Conservation (phyloP, 2,113 vertebrate genomes). For the Podiceps cristatus region DNA sequence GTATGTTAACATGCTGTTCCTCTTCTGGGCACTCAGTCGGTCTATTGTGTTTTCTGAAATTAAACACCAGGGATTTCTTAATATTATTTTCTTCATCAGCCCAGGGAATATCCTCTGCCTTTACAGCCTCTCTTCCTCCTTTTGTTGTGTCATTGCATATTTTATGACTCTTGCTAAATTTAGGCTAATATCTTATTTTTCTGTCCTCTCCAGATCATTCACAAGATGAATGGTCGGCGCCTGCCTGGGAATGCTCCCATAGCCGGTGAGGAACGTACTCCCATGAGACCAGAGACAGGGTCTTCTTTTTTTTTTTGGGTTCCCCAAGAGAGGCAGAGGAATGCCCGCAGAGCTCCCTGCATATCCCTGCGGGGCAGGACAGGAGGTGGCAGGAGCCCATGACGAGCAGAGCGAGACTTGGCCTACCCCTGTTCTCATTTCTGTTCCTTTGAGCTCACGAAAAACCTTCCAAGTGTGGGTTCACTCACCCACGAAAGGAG, state of each 20-base stretch:
- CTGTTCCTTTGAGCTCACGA: neutral
- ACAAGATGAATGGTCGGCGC: neutral
- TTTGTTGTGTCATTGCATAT: constrained; percentile 27
- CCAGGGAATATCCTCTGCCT: constrained; percentile 47
- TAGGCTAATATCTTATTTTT: constrained; percentile 25
- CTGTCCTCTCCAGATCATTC: neutral
- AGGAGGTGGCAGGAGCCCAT: accelerated
- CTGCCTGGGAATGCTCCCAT: neutral
- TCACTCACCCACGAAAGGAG: neutral
- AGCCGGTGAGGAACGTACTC: neutral
- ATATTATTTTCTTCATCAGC: constrained; percentile 55
- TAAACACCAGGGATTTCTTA: constrained; percentile 53
- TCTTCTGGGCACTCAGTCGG: constrained; percentile 25
- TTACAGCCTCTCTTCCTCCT: constrained; percentile 45
- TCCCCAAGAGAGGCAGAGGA: neutral
- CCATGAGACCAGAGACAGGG: neutral
- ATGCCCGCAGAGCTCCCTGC: neutral
- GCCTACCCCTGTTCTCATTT: neutral
- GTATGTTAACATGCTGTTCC: constrained; percentile 56
- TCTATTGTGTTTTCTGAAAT: constrained; percentile 56
- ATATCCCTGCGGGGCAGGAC: neutral
- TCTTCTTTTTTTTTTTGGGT: neutral
- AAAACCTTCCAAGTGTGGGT: accelerated
- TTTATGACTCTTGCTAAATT: constrained; percentile 11
- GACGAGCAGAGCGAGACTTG: neutral